A percentile compares a stretch with the other conserved stretches of the same genome.
Conservation (phyloP, 2,888 invertebrate genomes). For the Andrena flavipes region DNA sequence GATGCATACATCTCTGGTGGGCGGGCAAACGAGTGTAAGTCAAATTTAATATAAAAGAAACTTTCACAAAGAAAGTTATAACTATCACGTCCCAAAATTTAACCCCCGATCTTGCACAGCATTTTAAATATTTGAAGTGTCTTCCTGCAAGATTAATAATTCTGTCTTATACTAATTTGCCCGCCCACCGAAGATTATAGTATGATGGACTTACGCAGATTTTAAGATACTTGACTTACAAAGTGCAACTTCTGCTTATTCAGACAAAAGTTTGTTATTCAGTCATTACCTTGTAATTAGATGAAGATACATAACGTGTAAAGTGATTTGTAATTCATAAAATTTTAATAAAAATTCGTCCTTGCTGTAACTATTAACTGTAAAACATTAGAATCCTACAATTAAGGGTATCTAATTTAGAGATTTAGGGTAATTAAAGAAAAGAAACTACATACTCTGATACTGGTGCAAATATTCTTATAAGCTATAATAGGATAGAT, state of each 20-base stretch:
- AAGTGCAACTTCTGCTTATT: constrained; percentile 6
- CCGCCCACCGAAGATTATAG: neutral
- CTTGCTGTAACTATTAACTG: constrained; percentile 13
- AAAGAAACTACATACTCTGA: neutral
- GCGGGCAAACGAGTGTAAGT: no score
- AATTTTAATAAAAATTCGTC: constrained; percentile 11
- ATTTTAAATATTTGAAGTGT: no score
- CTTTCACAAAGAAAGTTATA: no score
- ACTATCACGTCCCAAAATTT: no score
- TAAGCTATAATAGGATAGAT: constrained; percentile 8
- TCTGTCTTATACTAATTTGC: no score
- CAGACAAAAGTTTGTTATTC: neutral
- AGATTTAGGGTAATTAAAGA: constrained; percentile 6
- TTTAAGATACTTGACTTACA: neutral
- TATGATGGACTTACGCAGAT: neutral
- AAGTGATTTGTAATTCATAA: constrained; percentile 15
- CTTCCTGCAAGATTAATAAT: no score
- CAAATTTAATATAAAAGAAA: no score
- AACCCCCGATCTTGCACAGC: no score
- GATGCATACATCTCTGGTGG: no score
- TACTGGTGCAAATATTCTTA: constrained; percentile 14
- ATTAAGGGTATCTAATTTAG: neutral
- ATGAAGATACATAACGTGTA: constrained; percentile 15
- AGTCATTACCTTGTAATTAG: neutral
- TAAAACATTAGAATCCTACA: neutral